A percentile compares a stretch with the other conserved stretches of the same genome.
phyloP scores from a whole-genome alignment of 2,797 vertebrate genomes.

The Euthynnus affinis region DNA sequence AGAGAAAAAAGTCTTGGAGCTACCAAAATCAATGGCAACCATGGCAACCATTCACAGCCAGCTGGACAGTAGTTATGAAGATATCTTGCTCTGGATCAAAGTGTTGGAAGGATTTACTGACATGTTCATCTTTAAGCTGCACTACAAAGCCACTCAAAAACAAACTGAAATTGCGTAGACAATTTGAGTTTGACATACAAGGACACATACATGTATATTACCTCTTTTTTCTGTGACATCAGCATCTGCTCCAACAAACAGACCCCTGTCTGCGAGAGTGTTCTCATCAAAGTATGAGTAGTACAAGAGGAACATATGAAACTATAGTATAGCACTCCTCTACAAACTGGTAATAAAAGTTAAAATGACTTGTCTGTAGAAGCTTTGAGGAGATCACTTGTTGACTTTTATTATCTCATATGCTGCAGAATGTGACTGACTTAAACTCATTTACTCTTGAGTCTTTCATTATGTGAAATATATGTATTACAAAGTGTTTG shows the following conservation, averaged over 20 bases:
- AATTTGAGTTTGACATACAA: not conserved
- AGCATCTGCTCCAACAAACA: conserved; percentile 4
- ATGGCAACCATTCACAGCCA: not conserved
- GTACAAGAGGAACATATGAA: conserved; percentile 22
- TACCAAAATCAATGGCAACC: not conserved
- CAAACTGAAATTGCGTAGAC: not conserved
- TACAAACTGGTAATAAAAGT: conserved; percentile 34
- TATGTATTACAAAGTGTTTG: not conserved
- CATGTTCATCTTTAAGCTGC: not conserved
- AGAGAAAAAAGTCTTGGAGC: not conserved
- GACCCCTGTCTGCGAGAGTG: conserved; percentile 2
- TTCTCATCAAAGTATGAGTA: not conserved
- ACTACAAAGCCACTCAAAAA: not conserved
- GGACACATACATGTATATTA: not conserved
- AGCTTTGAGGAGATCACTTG: conserved; percentile 31
- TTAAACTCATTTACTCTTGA: not conserved
- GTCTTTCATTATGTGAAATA: not conserved
- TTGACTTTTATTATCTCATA: conserved; percentile 10
- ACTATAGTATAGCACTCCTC: conserved; percentile 16
- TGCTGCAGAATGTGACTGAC: not conserved
- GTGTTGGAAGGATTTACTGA: not conserved
- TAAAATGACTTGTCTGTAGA: conserved; percentile 16
- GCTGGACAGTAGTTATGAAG: not conserved
- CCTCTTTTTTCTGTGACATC: not conserved
- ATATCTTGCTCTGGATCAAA: not conserved